Conservation (phyloP, 2,113 vertebrate genomes). For the Grus americana region DNA sequence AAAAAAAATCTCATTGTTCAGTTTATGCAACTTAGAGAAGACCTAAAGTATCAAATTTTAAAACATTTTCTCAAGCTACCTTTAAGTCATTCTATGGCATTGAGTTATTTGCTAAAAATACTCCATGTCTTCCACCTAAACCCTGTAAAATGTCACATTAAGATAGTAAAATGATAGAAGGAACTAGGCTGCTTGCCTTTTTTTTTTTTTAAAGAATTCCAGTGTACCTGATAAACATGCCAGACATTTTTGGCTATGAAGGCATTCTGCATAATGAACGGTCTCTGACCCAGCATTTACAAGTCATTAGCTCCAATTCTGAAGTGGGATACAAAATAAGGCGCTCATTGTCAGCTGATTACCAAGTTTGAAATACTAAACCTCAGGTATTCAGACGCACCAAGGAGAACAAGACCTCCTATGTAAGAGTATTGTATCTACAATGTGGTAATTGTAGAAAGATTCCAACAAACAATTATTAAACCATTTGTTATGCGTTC, state of each 20-base stretch:
- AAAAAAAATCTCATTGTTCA: not conserved
- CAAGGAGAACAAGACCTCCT: conserved; percentile 55
- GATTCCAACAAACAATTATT: conserved; percentile 51
- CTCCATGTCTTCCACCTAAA: not conserved
- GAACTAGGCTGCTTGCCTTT: not conserved
- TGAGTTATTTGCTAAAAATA: not conserved
- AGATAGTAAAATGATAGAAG: not conserved
- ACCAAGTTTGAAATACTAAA: conserved; percentile 72
- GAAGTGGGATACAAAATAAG: conserved; percentile 62
- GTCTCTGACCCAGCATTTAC: conserved; percentile 51
- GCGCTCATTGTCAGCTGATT: conserved; percentile 60
- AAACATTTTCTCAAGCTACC: not conserved
- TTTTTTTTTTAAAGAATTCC: not conserved
- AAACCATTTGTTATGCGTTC: conserved; percentile 31
- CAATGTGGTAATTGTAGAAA: conserved; percentile 48
- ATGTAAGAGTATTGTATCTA: conserved; percentile 39
- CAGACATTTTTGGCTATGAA: conserved; percentile 33
- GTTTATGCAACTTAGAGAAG: not conserved
- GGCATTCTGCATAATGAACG: not conserved
- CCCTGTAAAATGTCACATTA: not conserved
- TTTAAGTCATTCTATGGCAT: not conserved
- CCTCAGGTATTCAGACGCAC: conserved; percentile 57
- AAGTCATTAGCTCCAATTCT: conserved; percentile 60
- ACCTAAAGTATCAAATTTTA: not conserved
- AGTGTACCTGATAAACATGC: not conserved